Evolutionary conservation across 2,888 invertebrate genomes (phyloP).

Genomic region (Drosophila emarginata): DNA sequence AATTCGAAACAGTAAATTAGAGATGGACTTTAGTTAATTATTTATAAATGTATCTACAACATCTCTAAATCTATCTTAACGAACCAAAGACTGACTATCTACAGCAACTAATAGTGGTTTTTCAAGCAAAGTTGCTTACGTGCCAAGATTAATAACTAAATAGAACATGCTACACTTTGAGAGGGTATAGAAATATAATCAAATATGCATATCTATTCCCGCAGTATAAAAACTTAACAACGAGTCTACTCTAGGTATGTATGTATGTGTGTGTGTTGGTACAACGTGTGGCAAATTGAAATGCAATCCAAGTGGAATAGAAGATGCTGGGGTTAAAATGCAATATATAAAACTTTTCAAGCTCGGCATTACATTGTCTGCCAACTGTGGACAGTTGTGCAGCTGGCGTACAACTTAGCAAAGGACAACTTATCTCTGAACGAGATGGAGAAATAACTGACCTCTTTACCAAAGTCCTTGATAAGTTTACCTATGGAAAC

Average conservation of each 20-base stretch:
- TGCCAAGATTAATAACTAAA: not conserved
- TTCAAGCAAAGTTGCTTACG: too few relatives aligned
- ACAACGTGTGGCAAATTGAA: slow-evolving; percentile 39
- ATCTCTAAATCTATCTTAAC: too few relatives aligned
- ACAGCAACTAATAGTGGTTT: too few relatives aligned
- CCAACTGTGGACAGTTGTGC: not conserved
- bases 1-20: too few relatives aligned
- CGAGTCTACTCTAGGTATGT: not conserved
- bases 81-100: too few relatives aligned
- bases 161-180: not conserved
- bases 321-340: slow-evolving; percentile 15
- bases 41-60: too few relatives aligned
- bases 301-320: slow-evolving; percentile 19
- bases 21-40: too few relatives aligned
- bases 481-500: slow-evolving; percentile 28
- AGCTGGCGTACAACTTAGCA: slow-evolving; percentile 20
- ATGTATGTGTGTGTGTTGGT: slow-evolving; percentile 12
- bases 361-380: slow-evolving; percentile 25
- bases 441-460: not conserved
- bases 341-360: not conserved
- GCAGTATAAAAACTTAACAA: not conserved
- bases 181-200: slow-evolving; percentile 1
- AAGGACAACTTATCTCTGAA: slow-evolving; percentile 27
- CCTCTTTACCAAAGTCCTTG: not conserved
- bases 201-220: not conserved